Evolutionary conservation across 2,888 invertebrate genomes (phyloP).

Genomic region (Hirtodrosophila alboralis): DNA sequence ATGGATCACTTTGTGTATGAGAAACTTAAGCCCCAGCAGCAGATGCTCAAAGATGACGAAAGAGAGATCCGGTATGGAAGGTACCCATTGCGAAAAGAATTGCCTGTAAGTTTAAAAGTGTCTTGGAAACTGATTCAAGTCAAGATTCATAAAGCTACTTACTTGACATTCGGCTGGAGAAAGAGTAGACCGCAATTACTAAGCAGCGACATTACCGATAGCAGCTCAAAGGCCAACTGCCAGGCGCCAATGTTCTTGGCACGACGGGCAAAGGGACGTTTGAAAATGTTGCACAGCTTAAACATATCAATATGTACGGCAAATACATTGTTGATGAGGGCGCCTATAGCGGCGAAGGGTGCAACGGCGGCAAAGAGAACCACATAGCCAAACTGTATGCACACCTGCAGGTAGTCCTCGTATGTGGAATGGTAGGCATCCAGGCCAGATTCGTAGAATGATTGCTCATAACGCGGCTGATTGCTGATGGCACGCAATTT

Average conservation of each 20-base stretch:
- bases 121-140: neutral
- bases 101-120: slow-evolving; percentile 59
- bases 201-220: slow-evolving; percentile 88
- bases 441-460: slow-evolving; percentile 86
- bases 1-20: slow-evolving; percentile 88
- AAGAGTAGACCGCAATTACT: slow-evolving; percentile 91
- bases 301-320: slow-evolving; percentile 91
- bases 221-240: slow-evolving; percentile 86
- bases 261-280: slow-evolving; percentile 88
- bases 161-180: slow-evolving; percentile 87
- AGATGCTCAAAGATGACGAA: slow-evolving; percentile 89
- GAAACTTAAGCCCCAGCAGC: slow-evolving; percentile 87
- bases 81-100: slow-evolving; percentile 79
- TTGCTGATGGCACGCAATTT: slow-evolving; percentile 74
- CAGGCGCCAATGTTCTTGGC: slow-evolving; percentile 91
- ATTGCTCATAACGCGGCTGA: slow-evolving; percentile 81
- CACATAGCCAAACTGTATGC: slow-evolving; percentile 92
- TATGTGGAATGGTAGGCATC: slow-evolving; percentile 90
- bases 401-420: slow-evolving; percentile 91
- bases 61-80: slow-evolving; percentile 82
- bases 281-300: slow-evolving; percentile 88
- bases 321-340: slow-evolving; percentile 89
- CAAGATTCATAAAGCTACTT: slow-evolving; percentile 18
- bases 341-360: slow-evolving; percentile 90
- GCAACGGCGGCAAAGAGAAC: slow-evolving; percentile 91